phyloP scores from a whole-genome alignment of 2,113 vertebrate genomes.

The Scalopus aquaticus region DNA sequence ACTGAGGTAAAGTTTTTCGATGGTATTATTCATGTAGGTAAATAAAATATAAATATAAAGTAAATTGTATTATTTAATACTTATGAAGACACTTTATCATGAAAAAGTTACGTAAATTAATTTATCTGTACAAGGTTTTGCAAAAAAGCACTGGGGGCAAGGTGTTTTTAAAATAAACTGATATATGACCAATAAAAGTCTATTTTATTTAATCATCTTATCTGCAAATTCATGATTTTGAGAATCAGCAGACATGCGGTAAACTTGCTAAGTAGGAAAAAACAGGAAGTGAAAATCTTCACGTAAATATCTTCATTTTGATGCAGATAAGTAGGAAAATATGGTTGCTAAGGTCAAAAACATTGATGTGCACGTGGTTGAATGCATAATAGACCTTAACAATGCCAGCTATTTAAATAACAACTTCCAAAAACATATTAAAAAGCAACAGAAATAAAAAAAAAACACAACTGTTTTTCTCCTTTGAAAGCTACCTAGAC shows the following conservation, averaged over 20 bases:
- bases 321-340: conserved; percentile 54
- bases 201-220: conserved; percentile 49
- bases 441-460: conserved; percentile 43
- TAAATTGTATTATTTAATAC: conserved; percentile 34
- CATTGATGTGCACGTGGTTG: conserved; percentile 51
- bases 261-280: conserved; percentile 36
- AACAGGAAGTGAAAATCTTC: conserved; percentile 53
- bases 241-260: neutral
- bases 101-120: neutral
- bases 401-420: conserved; percentile 73
- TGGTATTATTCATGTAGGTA: conserved; percentile 13
- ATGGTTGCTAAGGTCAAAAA: conserved; percentile 68
- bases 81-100: conserved; percentile 26
- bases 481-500: conserved; percentile 71
- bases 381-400: conserved; percentile 59
- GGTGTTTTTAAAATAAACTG: conserved; percentile 24
- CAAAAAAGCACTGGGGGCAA: neutral
- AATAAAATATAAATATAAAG: conserved; percentile 41
- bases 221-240: conserved; percentile 30
- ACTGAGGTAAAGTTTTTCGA: conserved; percentile 3
- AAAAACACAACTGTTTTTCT: conserved; percentile 24
- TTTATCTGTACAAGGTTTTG: conserved; percentile 24
- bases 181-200: conserved; percentile 35
- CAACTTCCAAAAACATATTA: conserved; percentile 68
- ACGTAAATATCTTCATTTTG: conserved; percentile 60